Conservation (phyloP, 2,888 invertebrate genomes). For the Anodontia alba region DNA sequence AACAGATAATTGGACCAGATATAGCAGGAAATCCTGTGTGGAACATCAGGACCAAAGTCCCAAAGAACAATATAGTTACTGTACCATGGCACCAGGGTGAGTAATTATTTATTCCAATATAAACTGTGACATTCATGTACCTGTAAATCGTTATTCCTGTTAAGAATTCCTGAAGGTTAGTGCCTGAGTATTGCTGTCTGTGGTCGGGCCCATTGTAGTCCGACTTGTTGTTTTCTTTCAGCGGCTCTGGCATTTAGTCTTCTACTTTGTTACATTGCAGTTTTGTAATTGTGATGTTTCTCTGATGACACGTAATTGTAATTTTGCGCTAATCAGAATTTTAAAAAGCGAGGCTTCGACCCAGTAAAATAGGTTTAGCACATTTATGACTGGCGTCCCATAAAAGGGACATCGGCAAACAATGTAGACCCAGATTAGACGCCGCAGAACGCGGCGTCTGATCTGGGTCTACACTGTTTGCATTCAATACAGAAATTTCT, state of each 20-base stretch:
- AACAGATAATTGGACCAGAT: slow-evolving; percentile 78
- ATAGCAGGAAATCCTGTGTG: slow-evolving; percentile 79
- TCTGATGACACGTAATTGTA: too few relatives aligned
- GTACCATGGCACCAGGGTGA: slow-evolving; percentile 80
- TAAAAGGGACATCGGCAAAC: too few relatives aligned
- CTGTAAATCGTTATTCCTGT: background rate
- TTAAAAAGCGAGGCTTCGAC: too few relatives aligned
- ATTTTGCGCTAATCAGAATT: too few relatives aligned
- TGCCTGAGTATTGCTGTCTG: background rate
- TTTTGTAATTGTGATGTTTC: background rate
- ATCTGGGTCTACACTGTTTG: too few relatives aligned
- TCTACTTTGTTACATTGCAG: background rate
- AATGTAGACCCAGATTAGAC: too few relatives aligned
- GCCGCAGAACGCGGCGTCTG: too few relatives aligned
- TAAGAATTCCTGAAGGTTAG: background rate
- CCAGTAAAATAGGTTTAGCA: too few relatives aligned
- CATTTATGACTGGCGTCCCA: too few relatives aligned
- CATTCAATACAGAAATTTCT: too few relatives aligned
- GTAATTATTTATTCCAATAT: background rate
- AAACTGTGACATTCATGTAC: too few relatives aligned
- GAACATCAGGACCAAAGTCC: slow-evolving; percentile 76
- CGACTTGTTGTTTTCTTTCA: background rate
- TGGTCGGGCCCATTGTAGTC: too few relatives aligned
- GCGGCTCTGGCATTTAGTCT: background rate
- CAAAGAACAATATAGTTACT: slow-evolving; percentile 68